Evolutionary conservation across 2,797 vertebrate species (phyloP), one percentile per base, ranked within the genome.

Genomic region (Parauchenoglanis punctatus): DNA sequence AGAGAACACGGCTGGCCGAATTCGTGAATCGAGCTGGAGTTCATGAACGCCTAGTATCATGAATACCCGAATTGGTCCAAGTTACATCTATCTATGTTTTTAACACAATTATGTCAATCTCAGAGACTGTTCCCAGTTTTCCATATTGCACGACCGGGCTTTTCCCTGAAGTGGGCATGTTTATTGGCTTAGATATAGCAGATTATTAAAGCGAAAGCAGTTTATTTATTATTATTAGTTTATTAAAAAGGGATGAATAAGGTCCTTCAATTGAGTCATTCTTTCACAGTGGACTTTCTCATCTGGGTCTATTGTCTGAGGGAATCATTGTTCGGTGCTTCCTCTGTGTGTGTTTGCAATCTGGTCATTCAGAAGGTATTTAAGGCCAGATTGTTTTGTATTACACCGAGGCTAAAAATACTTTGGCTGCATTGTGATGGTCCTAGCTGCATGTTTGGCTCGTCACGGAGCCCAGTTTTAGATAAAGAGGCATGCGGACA

Each of bases 351-450:
- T 70, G n/a, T 68, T 78, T 84, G 56, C 76, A 68, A 54, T 70
- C 61, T 84, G 75, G 75, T 89, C 80, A 77, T 82, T 89, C 86
- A 86, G 87, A 84, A 88, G 67, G 87, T 88, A 87, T 89, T 88
- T 85, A 89, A 87, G 89, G 73, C 73, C 40, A 85, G 84, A 89
- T 90, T 92, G 92, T 91, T 90, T 81, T 93, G 93, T 95, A 94
- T 94, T 94, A 92, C 93, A 91, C 54, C 31, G 86, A 72, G 54
- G 91, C 93, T 95, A 94, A 93, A 94, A 94, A 95, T 95, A 94
- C 85, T 87, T 88, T 1, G 28, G 5, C 31, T 84, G 85, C 85
- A 87, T 76, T 87, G 78, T 78, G 81, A 81, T 86, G 20, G 80
- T 40, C 63, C 13, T 40, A 40, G 61, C 75, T 70, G 49, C 76